Evolutionary conservation across 2,113 vertebrate species (phyloP), one percentile per base, ranked within the genome.

Genomic region (chimpanzee (Pan troglodytes)): DNA sequence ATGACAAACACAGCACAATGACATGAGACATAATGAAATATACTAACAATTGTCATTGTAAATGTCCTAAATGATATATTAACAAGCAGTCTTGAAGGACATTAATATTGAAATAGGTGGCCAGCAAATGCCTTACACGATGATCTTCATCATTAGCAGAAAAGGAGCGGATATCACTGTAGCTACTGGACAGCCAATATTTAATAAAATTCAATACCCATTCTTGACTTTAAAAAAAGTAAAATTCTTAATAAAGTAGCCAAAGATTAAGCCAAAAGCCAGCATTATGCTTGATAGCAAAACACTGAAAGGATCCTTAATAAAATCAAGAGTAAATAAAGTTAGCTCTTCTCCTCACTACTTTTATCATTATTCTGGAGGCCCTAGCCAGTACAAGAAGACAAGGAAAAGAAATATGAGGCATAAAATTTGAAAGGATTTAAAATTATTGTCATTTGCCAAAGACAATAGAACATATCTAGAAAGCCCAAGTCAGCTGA

Each of bases 211-310:
- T 70, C 50, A 82, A 22, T 70, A 76, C 11, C 11, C 5, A 57
- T 72, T 88, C 38, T 13, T 87, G 45, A 79, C n/a, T 87, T 87
- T 94, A 79, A 93, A 93, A 16, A 93, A 94, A 81, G 61, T 86
- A 88, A 92, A 52, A 38, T 20, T 72, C 9, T 85, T 91, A 40
- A 48, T 78, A 59, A 57, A 81, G n/a, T 55, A 35, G 5, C 6
- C 61, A 16, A 61, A 94, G 11, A 81, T 70, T 76, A 73, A 76
- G 8, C 43, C 43, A 84, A 86, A 96, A 95, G n/a, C 30, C 38
- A 90, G 32, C 30, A 90, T 89, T 68, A 61, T 38, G 50, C 14
- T 90, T 92, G 17, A 61, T 76, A 32, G 20, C 61, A 3, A 93
- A 86, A 70, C 14, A 72, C 25, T 72, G 23, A 78, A 55, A 78